Evolutionary conservation across 1,140 invertebrate genomes (phyloP), one percentile per base, ranked within the genome.

Genomic region (Euwallacea fornicatus): DNA sequence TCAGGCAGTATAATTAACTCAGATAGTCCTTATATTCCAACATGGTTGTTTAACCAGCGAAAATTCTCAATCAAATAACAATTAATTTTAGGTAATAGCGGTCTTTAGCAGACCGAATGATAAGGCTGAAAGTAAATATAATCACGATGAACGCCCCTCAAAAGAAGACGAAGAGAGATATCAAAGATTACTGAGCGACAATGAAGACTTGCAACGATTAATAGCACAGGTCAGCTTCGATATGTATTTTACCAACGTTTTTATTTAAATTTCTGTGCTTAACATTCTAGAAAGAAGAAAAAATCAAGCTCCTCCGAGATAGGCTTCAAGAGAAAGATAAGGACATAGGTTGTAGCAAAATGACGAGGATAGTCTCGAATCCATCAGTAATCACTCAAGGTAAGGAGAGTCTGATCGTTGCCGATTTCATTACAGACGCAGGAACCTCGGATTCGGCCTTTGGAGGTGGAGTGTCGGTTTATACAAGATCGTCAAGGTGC

Each of bases 141-240:
- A 93, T 78, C 90, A 92, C 0, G 94, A 96, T 72, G 91, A 92
- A 2, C 89, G 92, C 6, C 90, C 94, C 67, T 94, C 93, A n/a
- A 93, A 94, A 75, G 95, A 97, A 79, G 96, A 98, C 76, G 96
- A 98, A 80, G 96, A 99, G 82, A 86, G 90, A 58, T 97, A 97
- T 82, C 91, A 96, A 77, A 96, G 96, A 79, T 83, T 99, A n/a
- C 83, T 98, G 9, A 88, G 87, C 59, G 97, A 99, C 84, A 99
- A 99, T 83, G 96, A 98, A 78, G 94, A 98, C 81, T 85, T 99
- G 58, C 95, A 98, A 83, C 92, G 93, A 84, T 89, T 98, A 59
- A 98, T 99, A 78, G 88, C 93, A 75, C 90, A 91, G 86, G 96
- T 97, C 82, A 84, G 65, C 0, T 64, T 54, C 33, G 2, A 42